A percentile compares a stretch with the other conserved stretches of the same genome.
phyloP scores from a whole-genome alignment of 2,888 invertebrate genomes.

The Chymomyza procnemis region DNA sequence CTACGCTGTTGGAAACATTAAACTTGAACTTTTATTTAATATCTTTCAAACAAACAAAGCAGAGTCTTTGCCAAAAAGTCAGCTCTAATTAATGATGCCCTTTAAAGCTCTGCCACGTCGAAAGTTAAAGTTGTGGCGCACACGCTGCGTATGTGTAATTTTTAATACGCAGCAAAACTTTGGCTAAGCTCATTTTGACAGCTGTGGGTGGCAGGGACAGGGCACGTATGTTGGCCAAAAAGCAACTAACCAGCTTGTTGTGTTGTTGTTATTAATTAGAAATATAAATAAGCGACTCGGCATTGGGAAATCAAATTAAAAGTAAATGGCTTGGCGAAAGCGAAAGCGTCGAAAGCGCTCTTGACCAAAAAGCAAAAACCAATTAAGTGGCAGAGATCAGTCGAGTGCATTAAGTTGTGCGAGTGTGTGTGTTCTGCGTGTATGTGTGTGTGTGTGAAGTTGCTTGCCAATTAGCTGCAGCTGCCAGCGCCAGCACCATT shows the following conservation, averaged over 20 bases:
- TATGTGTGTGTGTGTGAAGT: neutral
- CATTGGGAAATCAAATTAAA: slow-evolving; percentile 49
- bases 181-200: slow-evolving; percentile 38
- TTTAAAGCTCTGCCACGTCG: slow-evolving; percentile 29
- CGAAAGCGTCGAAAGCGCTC: slow-evolving; percentile 16
- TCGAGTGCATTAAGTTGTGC: neutral
- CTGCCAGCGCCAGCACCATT: slow-evolving; percentile 9
- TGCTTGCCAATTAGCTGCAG: slow-evolving; percentile 34
- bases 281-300: slow-evolving; percentile 43
- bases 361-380: slow-evolving; percentile 32
- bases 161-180: slow-evolving; percentile 6
- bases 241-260: slow-evolving; percentile 29
- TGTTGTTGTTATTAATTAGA: slow-evolving; percentile 50
- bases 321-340: slow-evolving; percentile 2
- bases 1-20: too few relatives aligned
- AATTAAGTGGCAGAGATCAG: slow-evolving; percentile 31
- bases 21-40: slow-evolving; percentile 59
- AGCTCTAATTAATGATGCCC: slow-evolving; percentile 58
- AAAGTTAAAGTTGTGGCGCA: slow-evolving; percentile 24
- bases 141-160: slow-evolving; percentile 32
- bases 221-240: slow-evolving; percentile 44
- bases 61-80: too few relatives aligned
- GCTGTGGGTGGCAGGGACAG: neutral
- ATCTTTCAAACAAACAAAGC: too few relatives aligned
- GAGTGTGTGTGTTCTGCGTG: neutral